Evolutionary conservation across 2,888 invertebrate genomes (phyloP).

Genomic region (Nomada ferruginata): DNA sequence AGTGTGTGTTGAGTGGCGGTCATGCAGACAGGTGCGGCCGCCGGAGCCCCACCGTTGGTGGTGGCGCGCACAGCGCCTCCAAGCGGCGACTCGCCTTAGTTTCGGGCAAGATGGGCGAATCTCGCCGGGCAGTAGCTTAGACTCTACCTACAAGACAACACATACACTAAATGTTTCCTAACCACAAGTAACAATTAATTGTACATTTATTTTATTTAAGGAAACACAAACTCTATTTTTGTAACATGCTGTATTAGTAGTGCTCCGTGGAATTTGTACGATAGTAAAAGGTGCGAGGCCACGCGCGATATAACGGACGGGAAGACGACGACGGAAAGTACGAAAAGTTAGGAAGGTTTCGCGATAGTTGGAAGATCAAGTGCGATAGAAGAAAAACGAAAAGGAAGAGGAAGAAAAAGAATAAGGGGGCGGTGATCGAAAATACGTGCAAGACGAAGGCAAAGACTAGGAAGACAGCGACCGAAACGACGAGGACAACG

Average conservation of each 20-base stretch:
- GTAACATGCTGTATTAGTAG: constrained; percentile 76
- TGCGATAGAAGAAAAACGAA: constrained; percentile 27
- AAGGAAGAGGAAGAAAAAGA: constrained; percentile 21
- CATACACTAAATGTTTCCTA: constrained; percentile 79
- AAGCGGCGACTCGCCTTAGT: constrained; percentile 75
- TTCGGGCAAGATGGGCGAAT: constrained; percentile 83
- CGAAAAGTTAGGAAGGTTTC: constrained; percentile 45
- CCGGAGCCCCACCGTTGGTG: constrained; percentile 72
- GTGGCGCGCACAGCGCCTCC: constrained; percentile 72
- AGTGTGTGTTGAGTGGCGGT: constrained; percentile 66
- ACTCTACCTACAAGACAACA: constrained; percentile 83
- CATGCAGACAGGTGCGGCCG: constrained; percentile 79
- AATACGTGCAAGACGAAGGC: constrained; percentile 6
- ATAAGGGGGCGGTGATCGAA: constrained; percentile 24
- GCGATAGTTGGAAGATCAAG: constrained; percentile 45
- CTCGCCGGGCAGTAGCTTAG: constrained; percentile 84
- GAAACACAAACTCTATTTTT: constrained; percentile 78
- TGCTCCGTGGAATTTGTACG: constrained; percentile 67
- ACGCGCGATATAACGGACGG: constrained; percentile 59
- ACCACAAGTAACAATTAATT: constrained; percentile 76
- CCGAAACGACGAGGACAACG: constrained; percentile 52
- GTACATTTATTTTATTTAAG: constrained; percentile 79
- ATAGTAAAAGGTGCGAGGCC: constrained; percentile 59
- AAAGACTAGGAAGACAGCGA: constrained; percentile 22
- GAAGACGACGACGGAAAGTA: constrained; percentile 48